Evolutionary conservation across 1,140 invertebrate genomes (phyloP).

Genomic region (Battus philenor): DNA sequence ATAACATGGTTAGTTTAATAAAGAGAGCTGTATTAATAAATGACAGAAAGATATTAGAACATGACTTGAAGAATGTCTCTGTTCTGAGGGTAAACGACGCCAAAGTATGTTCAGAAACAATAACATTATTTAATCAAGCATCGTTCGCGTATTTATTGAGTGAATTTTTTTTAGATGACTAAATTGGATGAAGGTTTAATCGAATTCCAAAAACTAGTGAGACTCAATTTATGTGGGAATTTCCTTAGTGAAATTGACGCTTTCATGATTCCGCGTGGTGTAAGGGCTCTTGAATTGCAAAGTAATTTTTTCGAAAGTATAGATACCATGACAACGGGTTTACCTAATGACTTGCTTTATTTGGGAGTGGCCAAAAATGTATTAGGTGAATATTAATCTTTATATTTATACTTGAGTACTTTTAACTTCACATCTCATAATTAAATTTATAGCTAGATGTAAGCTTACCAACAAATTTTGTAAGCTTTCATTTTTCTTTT

Average conservation of each 20-base stretch:
- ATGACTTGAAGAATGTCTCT: conserved; percentile 37
- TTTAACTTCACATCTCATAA: too few relatives aligned
- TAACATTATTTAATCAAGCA: conserved; percentile 1
- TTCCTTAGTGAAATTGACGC: conserved; percentile 37
- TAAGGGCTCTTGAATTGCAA: conserved; percentile 52
- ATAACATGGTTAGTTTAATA: conserved; percentile 48
- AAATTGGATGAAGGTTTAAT: conserved; percentile 40
- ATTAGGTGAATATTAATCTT: conserved; percentile 26
- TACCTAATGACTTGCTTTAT: conserved; percentile 46
- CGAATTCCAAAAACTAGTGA: conserved; percentile 41
- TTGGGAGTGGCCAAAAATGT: conserved; percentile 54
- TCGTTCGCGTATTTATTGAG: conserved; percentile 7
- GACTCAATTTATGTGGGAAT: conserved; percentile 54
- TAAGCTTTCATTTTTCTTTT: too few relatives aligned
- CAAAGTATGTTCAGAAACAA: conserved; percentile 31
- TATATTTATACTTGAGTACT: too few relatives aligned
- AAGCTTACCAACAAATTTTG: too few relatives aligned
- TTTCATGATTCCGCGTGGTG: conserved; percentile 28
- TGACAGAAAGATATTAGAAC: conserved; percentile 36
- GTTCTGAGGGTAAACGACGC: conserved; percentile 48
- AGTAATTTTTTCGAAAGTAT: conserved; percentile 43
- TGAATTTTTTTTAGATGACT: conserved; percentile 45
- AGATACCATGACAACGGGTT: conserved; percentile 32
- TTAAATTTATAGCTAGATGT: too few relatives aligned
- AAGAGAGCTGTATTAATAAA: conserved; percentile 40